Base-by-base conservation (phyloP, 1,140 invertebrate species). In the Campoletis sonorensis region DNA sequence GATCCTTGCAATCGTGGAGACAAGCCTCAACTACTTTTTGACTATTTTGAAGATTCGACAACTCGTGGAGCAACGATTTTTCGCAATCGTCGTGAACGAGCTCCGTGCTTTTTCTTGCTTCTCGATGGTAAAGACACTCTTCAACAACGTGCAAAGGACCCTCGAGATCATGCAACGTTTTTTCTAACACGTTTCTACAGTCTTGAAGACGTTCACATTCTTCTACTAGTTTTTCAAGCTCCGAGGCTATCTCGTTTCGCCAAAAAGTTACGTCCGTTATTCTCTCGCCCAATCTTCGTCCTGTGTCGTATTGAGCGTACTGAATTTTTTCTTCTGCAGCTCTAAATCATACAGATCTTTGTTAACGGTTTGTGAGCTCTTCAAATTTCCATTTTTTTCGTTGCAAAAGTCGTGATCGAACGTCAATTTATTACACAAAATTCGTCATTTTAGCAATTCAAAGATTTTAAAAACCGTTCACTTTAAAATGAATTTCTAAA, bases 231-330 rank as follows among this genome's bases (percentile, higher is more conserved):
- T 96, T 94, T 90, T 98, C 97, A 87, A 98, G 93, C 92, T 99
- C 98, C 33, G 96, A 95, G 75, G 92, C 89, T 37, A 97, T 93
- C 92, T 99, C 98, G 89, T 97, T 97, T 73, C 97, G 94, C 98
- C 97, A 98, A 90, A 98, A 98, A 27, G 96, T 97, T n/a, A 97
- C 96, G 86, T 98, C 97, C 13, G 96, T 98, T 83, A 98, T 96
- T 80, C 98, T 93, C 91, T 98, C 98, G 0, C 97, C 97, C 75
- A 98, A 92, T 79, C 96, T 93, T 82, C 96, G 93, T 0, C 96
- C 95, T 3, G 96, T 95, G 87, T 98, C 96, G 49, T 95, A 92
- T 87, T 97, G 96, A 2, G 94, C 95, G 73, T 94, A 92, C 30
- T 94, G 91, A 21, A 96, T 95, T 85, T 94, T 95, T 85, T 97